phyloP scores from a whole-genome alignment of 2,888 invertebrate species.

The Tachina fera region DNA sequence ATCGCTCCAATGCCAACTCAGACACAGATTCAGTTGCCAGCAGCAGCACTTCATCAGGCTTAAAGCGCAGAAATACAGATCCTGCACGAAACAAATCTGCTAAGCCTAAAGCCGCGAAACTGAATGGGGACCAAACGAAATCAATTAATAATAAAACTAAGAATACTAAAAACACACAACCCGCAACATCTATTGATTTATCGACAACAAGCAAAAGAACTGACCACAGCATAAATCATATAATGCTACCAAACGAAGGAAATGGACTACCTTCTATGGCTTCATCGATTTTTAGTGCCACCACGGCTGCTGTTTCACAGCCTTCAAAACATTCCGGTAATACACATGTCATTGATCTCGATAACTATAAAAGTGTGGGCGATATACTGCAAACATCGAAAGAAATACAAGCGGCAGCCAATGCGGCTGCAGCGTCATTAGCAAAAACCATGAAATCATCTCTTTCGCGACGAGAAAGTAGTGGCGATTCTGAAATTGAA shows the following conservation, averaged over 20 bases:
- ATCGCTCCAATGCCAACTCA: constrained; percentile 77
- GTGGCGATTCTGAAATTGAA: constrained; percentile 82
- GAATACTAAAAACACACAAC: constrained; percentile 73
- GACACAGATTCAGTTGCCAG: constrained; percentile 79
- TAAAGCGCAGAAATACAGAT: constrained; percentile 71
- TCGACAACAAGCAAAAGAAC: constrained; percentile 77
- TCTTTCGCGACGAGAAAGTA: constrained; percentile 76
- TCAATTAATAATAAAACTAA: constrained; percentile 34
- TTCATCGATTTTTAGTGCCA: constrained; percentile 62
- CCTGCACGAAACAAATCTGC: constrained; percentile 43
- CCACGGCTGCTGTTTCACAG: constrained; percentile 59
- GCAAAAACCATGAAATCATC: constrained; percentile 30
- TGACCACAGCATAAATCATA: constrained; percentile 81
- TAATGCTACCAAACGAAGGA: constrained; percentile 74
- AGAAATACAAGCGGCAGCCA: constrained; percentile 75
- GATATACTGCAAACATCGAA: constrained; percentile 81
- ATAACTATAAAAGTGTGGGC: constrained; percentile 80
- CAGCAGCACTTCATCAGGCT: constrained; percentile 76
- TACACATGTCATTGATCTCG: constrained; percentile 79
- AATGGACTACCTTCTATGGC: constrained; percentile 55
- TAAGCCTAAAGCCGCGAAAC: constrained; percentile 65
- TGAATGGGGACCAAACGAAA: constrained; percentile 70
- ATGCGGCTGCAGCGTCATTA: constrained; percentile 49
- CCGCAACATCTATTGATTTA: constrained; percentile 73
- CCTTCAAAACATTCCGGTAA: constrained; percentile 77